These are phyloP conservation scores for Meiosimyza decipiens DNA, from an alignment of 2,888 invertebrate genomes.

Conservation along the genomic window DNA sequence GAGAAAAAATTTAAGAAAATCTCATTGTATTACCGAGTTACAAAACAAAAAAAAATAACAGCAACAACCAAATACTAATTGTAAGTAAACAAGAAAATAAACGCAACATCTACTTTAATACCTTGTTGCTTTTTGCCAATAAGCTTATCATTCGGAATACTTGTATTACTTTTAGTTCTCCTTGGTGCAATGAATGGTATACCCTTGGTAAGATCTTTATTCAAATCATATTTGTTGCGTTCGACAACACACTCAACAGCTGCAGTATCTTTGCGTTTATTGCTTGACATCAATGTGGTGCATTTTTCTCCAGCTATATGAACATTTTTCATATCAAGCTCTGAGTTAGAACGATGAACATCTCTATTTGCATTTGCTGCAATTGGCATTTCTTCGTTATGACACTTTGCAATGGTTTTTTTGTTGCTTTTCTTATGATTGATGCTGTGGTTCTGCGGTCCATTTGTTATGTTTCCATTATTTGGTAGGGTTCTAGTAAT, in stretches of 20 bases:
- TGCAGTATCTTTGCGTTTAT: not conserved
- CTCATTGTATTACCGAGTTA: too few relatives aligned
- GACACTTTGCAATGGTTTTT: not conserved
- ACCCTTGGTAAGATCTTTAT: not conserved
- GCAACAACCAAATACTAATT: too few relatives aligned
- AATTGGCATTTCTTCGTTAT: not conserved
- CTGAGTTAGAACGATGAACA: not conserved
- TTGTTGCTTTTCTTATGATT: slow-evolving; percentile 6
- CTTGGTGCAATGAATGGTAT: not conserved
- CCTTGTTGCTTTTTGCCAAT: slow-evolving; percentile 1
- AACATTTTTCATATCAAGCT: slow-evolving; percentile 42
- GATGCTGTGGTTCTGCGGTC: slow-evolving; percentile 11
- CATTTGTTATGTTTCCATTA: slow-evolving; percentile 13
- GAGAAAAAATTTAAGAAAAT: too few relatives aligned
- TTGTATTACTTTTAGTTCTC: not conserved
- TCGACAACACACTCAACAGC: not conserved
- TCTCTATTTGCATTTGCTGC: not conserved
- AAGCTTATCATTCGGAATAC: not conserved
- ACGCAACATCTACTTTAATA: not conserved
- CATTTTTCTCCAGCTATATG: slow-evolving; percentile 42
- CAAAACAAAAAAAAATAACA: too few relatives aligned
- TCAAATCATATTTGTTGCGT: not conserved
- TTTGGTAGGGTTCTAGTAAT: not conserved
- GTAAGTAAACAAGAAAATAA: not conserved
- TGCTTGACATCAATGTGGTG: slow-evolving; percentile 1